A percentile compares a stretch with the other conserved stretches of the same genome.
phyloP scores from a whole-genome alignment of 2,888 invertebrate genomes.

The Lasioglossum morio region DNA sequence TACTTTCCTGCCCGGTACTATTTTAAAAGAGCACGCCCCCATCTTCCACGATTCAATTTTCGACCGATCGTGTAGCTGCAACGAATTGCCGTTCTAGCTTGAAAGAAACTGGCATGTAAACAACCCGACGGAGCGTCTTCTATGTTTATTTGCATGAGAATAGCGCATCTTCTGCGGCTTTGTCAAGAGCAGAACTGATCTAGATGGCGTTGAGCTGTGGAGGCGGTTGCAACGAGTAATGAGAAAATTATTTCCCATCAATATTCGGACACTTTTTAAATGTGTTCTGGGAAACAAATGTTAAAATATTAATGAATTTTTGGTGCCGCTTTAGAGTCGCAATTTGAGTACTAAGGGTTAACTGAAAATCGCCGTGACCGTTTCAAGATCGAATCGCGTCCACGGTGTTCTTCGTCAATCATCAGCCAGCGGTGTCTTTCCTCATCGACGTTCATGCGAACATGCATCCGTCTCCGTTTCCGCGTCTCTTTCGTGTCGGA shows the following conservation, averaged over 20 bases:
- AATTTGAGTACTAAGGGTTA: too few relatives aligned
- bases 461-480: conserved; percentile 21
- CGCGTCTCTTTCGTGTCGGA: conserved; percentile 64
- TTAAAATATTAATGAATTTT: background rate
- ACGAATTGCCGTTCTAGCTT: background rate
- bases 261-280: too few relatives aligned
- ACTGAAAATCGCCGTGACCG: background rate
- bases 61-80: background rate
- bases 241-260: background rate
- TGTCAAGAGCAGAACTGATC: too few relatives aligned
- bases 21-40: conserved; percentile 26
- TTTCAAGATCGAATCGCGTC: background rate
- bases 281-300: too few relatives aligned
- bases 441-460: conserved; percentile 5
- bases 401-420: background rate
- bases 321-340: too few relatives aligned
- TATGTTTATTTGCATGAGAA: background rate
- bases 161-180: background rate
- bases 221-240: too few relatives aligned
- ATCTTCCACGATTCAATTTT: background rate
- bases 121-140: background rate
- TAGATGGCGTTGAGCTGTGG: too few relatives aligned
- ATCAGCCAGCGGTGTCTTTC: background rate
- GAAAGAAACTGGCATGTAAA: background rate
- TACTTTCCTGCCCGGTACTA: conserved; percentile 41